Evolutionary conservation across 2,888 invertebrate genomes (phyloP).

Genomic region (Pandemis heparana): DNA sequence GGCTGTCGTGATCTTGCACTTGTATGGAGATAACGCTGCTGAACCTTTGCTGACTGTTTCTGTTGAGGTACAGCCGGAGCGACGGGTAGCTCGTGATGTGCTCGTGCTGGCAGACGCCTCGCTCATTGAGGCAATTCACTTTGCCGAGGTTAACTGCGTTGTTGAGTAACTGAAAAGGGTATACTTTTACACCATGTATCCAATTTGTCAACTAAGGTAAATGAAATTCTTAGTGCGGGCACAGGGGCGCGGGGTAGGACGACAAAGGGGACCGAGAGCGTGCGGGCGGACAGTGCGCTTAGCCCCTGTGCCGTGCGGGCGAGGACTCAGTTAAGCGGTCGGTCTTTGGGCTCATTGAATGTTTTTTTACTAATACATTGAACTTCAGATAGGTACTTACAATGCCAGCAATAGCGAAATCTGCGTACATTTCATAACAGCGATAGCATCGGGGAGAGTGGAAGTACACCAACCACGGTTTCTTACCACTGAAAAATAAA

Average conservation of each 20-base stretch:
- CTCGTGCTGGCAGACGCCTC: constrained; percentile 74
- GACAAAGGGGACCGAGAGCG: no score
- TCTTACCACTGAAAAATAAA: constrained; percentile 57
- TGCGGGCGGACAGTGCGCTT: no score
- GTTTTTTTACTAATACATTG: no score
- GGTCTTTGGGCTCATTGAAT: no score
- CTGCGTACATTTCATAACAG: constrained; percentile 76
- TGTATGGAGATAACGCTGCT: constrained; percentile 64
- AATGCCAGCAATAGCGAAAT: constrained; percentile 74
- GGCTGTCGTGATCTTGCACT: constrained; percentile 56
- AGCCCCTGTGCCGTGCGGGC: no score
- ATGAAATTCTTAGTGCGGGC: no score
- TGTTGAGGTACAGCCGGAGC: constrained; percentile 66
- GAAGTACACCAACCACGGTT: constrained; percentile 79
- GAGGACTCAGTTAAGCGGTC: no score
- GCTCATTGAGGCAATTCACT: constrained; percentile 76
- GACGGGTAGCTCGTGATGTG: constrained; percentile 74
- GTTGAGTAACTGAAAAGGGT: constrained; percentile 62
- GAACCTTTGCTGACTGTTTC: constrained; percentile 58
- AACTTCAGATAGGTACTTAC: no score
- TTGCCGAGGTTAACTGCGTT: constrained; percentile 72
- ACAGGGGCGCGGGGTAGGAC: no score
- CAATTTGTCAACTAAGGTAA: no score
- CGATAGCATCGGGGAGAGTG: constrained; percentile 76
- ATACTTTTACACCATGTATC: no score